Conservation (phyloP, 2,113 vertebrate species). For the Miniopterus natalensis region DNA sequence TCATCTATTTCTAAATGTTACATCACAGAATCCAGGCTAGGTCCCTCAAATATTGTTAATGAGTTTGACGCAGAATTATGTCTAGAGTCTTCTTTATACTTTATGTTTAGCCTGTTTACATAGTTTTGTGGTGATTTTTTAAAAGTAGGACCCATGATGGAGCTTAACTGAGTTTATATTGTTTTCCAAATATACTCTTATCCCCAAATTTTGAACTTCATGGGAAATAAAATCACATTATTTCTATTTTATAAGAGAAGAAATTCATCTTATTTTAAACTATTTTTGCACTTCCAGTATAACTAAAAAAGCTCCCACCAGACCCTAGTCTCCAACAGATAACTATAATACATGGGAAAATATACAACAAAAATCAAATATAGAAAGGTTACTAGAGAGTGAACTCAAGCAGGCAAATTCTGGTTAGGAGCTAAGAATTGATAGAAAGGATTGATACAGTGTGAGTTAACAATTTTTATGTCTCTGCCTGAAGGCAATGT, state of each 20-base stretch:
- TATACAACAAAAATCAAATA: slow-evolving; percentile 50
- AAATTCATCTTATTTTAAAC: slow-evolving; percentile 32
- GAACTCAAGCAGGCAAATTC: not conserved
- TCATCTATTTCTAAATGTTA: not conserved
- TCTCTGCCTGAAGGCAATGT: not conserved
- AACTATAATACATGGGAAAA: slow-evolving; percentile 8
- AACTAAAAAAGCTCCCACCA: not conserved
- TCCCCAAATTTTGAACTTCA: not conserved
- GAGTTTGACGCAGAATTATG: not conserved
- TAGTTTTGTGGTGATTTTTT: not conserved
- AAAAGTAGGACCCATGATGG: not conserved
- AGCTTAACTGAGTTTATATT: not conserved
- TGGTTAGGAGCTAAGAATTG: not conserved
- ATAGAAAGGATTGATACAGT: not conserved
- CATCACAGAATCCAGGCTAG: not conserved
- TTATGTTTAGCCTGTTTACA: not conserved
- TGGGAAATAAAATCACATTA: not conserved
- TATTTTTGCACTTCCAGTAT: not conserved
- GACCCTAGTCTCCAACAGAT: not conserved
- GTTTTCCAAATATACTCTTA: slow-evolving; percentile 30
- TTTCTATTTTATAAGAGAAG: not conserved
- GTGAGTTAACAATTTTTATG: not conserved
- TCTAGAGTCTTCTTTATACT: not conserved
- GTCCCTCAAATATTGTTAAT: not conserved
- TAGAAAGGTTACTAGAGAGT: not conserved